Evolutionary conservation across 2,888 invertebrate genomes (phyloP), one percentile per base, ranked within the genome.

Genomic region (Calameuta filiformis): DNA sequence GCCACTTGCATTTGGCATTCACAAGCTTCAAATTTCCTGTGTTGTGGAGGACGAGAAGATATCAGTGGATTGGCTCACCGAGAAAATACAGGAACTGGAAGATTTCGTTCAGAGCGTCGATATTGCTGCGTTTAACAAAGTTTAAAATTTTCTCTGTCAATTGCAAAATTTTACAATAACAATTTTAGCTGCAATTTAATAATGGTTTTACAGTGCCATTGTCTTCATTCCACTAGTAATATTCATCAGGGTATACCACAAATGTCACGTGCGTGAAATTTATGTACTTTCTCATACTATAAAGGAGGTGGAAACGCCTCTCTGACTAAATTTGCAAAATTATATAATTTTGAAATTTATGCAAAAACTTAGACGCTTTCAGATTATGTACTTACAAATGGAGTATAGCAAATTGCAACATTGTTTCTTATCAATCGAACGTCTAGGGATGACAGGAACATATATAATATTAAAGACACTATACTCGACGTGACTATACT

Each of bases 1-100:
- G 12, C 97, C 98, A 37, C 93, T 98, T 69, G 98, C 97, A 9
- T 98, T 96, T 92, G 98, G 98, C 77, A 98, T 98, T 86, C 94
- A 96, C 86, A 98, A 99, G 91, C 93, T 99, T 78, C 97, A 97
- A 92, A 98, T 99, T 86, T 95, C 95, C 56, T 96, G 96, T 92
- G 98, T 98, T 73, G 97, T 99, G 68, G 98, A 98, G 93, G 98
- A 98, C 92, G 98, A 98, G n/a, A 98, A 98, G 92, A 96, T 98
- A 33, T 97, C 97, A 68, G 93, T 97, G 75, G 97, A 97, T 91
- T 95, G 95, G 94, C 93, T 98, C 56, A 96, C 95, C 85, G 98
- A 99, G 92, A 94, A 95, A 91, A 96, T 99, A 84, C 95, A 97
- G 89, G 95, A 94, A 85, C 92, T 95, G 87, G 97, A 98, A 92